A percentile compares a stretch with the other conserved stretches of the same genome.
phyloP scores from a whole-genome alignment of 2,113 vertebrate species.

The Hoplias malabaricus region DNA sequence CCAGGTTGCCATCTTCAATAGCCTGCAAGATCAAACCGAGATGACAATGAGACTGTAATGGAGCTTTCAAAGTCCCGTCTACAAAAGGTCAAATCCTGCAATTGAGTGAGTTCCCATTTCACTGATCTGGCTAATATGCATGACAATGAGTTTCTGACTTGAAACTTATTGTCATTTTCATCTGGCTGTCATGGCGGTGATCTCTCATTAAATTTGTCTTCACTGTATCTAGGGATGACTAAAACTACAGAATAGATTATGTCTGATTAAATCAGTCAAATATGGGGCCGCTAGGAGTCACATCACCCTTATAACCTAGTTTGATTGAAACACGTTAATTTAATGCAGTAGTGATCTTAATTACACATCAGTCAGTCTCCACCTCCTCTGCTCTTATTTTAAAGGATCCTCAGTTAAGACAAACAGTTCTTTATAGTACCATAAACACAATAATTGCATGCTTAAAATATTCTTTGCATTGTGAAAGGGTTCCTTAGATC shows the following conservation, averaged over 20 bases:
- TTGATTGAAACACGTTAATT: conserved; percentile 19
- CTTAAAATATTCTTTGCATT: no score
- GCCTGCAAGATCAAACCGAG: conserved; percentile 72
- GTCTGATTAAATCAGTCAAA: not conserved
- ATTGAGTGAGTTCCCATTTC: not conserved
- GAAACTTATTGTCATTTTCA: not conserved
- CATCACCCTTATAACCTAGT: conserved; percentile 10
- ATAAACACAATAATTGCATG: no score
- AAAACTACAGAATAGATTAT: not conserved
- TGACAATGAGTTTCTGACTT: not conserved
- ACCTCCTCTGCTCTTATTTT: conserved; percentile 5
- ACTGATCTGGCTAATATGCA: not conserved
- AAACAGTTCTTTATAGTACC: not conserved
- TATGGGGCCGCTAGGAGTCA: conserved; percentile 12
- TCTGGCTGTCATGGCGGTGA: not conserved
- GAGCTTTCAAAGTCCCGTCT: no score
- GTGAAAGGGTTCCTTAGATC: no score
- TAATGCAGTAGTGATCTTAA: conserved; percentile 13
- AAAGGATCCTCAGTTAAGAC: no score
- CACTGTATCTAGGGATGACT: not conserved
- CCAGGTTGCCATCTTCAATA: conserved; percentile 96
- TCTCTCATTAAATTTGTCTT: conserved; percentile 11
- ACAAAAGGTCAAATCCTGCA: not conserved
- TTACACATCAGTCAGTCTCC: conserved; percentile 4
- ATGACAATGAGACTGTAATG: not conserved